Percentiles rank a stretch among this genome's conserved stretches.
Evolutionary conservation across 2,888 invertebrate species (phyloP).

Genomic region (Buathra laborator): DNA sequence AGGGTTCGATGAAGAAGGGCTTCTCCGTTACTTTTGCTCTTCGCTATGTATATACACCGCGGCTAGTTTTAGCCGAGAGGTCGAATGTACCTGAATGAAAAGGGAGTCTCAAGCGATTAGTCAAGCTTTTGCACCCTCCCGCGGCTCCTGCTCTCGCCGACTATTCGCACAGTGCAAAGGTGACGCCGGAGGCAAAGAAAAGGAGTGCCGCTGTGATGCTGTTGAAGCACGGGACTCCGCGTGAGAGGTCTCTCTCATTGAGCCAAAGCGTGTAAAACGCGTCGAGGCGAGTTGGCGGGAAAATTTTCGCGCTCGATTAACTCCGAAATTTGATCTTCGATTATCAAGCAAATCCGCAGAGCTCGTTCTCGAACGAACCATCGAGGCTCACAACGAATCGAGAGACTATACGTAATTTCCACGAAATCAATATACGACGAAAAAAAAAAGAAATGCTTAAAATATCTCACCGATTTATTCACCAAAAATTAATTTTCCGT

Average conservation of each 20-base stretch:
- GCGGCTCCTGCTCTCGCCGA: constrained; percentile 42
- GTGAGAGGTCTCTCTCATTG: constrained; percentile 27
- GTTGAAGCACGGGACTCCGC: not conserved
- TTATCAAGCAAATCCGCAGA: not conserved
- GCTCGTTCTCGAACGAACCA: constrained; percentile 31
- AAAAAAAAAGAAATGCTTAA: not conserved
- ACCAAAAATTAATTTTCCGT: not conserved
- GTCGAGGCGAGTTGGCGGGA: constrained; percentile 62
- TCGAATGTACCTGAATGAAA: constrained; percentile 71
- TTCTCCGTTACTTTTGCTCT: constrained; percentile 24
- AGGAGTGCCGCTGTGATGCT: constrained; percentile 7
- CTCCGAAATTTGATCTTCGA: constrained; percentile 33
- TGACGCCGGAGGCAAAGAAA: constrained; percentile 35
- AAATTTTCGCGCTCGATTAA: constrained; percentile 50
- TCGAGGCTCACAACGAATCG: not conserved
- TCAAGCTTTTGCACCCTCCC: constrained; percentile 63
- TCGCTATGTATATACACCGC: not conserved
- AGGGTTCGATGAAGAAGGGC: constrained; percentile 23
- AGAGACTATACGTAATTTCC: too few relatives aligned
- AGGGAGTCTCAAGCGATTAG: constrained; percentile 70
- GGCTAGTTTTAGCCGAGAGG: constrained; percentile 43
- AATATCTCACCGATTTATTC: not conserved
- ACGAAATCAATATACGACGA: not conserved
- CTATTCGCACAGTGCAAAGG: constrained; percentile 38
- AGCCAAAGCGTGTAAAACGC: constrained; percentile 32